Evolutionary conservation across 1,140 invertebrate genomes (phyloP).

Genomic region (Neodiprion fabricii): DNA sequence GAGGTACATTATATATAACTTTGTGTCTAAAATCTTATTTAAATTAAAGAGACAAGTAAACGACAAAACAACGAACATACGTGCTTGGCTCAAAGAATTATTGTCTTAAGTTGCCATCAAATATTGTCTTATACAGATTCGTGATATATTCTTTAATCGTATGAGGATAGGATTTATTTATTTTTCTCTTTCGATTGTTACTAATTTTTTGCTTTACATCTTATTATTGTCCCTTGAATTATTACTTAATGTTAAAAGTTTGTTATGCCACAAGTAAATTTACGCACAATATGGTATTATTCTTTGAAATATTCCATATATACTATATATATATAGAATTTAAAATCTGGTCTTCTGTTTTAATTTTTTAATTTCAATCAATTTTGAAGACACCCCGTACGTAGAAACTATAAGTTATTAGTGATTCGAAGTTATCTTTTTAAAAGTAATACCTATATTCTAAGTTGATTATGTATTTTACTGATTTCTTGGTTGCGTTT

Average conservation of each 20-base stretch:
- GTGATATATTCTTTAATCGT: not conserved
- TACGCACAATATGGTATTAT: not conserved
- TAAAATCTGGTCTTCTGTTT: not conserved
- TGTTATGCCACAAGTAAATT: too few relatives aligned
- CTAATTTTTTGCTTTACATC: not conserved
- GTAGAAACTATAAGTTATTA: not conserved
- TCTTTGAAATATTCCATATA: not conserved
- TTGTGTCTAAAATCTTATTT: conserved; percentile 21
- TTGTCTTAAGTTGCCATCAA: conserved; percentile 27
- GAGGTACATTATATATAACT: conserved; percentile 22
- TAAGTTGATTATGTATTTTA: conserved; percentile 54
- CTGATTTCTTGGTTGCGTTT: conserved; percentile 53
- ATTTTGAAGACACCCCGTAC: conserved; percentile 1
- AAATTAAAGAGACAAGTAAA: not conserved
- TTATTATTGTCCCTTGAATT: not conserved
- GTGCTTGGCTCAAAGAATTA: not conserved
- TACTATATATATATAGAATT: not conserved
- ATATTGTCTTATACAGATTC: conserved; percentile 19
- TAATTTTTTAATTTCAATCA: not conserved
- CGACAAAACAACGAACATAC: not conserved
- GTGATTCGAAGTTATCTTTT: not conserved
- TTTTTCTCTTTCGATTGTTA: not conserved
- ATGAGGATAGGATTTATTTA: not conserved
- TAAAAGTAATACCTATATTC: conserved; percentile 1
- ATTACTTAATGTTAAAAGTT: too few relatives aligned